phyloP scores from a whole-genome alignment of 2,113 vertebrate species.

The Probosciger aterrimus region DNA sequence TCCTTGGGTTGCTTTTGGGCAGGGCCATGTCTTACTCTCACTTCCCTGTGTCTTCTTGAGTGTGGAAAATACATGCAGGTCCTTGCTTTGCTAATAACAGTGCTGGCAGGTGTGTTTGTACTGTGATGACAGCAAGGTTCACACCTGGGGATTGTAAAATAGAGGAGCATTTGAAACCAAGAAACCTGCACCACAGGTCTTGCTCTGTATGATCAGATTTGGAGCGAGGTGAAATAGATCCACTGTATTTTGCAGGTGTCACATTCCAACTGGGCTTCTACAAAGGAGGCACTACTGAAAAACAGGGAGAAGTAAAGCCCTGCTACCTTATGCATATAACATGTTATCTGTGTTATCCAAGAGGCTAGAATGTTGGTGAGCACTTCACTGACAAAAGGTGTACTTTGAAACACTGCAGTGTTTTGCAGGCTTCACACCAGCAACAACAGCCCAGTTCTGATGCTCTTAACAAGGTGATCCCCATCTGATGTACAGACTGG shows the following conservation, averaged over 20 bases:
- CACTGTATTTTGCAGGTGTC: background rate
- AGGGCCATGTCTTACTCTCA: background rate
- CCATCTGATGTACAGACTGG: rapidly evolving
- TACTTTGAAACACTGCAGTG: background rate
- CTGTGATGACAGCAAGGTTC: background rate
- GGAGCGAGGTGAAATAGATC: background rate
- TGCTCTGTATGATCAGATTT: background rate
- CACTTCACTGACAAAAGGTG: background rate
- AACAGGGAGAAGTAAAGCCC: background rate
- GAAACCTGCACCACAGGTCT: background rate
- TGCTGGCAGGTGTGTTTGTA: background rate
- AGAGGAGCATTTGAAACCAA: background rate
- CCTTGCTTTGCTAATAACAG: background rate
- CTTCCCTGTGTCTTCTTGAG: background rate
- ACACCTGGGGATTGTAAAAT: background rate
- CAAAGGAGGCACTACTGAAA: background rate
- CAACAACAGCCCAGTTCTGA: background rate
- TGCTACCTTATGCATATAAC: rapidly evolving
- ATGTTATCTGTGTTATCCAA: background rate
- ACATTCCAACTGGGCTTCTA: background rate
- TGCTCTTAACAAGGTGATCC: background rate
- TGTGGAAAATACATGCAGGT: background rate
- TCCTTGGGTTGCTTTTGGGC: background rate
- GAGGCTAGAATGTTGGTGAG: background rate
- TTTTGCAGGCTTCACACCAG: background rate